Evolutionary conservation across 2,113 vertebrate species (phyloP).

Genomic region (Antechinus stuartii): DNA sequence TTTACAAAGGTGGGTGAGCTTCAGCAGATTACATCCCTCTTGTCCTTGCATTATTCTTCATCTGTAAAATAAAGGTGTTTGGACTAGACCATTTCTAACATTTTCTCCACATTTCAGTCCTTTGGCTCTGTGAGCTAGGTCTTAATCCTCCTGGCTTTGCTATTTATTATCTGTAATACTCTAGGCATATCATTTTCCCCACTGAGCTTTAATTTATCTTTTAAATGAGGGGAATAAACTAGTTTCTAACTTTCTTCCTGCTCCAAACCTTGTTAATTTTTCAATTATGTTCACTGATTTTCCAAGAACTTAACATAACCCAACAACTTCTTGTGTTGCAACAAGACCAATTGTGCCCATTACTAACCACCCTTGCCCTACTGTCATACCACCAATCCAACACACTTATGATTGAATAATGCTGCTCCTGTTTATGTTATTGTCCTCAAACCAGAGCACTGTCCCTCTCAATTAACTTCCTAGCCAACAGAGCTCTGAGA

Average conservation of each 20-base stretch:
- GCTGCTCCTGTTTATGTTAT: neutral
- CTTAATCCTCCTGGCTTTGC: neutral
- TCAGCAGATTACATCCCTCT: neutral
- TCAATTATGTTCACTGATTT: neutral
- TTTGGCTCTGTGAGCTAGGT: neutral
- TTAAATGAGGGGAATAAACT: neutral
- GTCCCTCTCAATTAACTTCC: neutral
- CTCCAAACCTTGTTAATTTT: neutral
- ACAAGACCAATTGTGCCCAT: neutral
- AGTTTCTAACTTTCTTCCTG: neutral
- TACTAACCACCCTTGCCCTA: neutral
- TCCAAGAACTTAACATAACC: neutral
- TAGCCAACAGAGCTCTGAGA: slow-evolving; percentile 2
- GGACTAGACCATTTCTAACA: neutral
- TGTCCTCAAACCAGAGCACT: slow-evolving; percentile 31
- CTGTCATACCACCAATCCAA: no score
- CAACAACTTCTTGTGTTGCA: neutral
- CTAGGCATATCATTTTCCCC: neutral
- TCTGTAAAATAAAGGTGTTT: neutral
- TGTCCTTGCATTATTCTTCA: neutral
- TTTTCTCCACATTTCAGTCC: neutral
- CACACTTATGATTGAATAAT: neutral
- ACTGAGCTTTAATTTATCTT: neutral
- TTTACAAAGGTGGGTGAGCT: neutral
- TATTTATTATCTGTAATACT: neutral